phyloP scores from a whole-genome alignment of 2,797 vertebrate genomes.

The Eidolon dupreanum region DNA sequence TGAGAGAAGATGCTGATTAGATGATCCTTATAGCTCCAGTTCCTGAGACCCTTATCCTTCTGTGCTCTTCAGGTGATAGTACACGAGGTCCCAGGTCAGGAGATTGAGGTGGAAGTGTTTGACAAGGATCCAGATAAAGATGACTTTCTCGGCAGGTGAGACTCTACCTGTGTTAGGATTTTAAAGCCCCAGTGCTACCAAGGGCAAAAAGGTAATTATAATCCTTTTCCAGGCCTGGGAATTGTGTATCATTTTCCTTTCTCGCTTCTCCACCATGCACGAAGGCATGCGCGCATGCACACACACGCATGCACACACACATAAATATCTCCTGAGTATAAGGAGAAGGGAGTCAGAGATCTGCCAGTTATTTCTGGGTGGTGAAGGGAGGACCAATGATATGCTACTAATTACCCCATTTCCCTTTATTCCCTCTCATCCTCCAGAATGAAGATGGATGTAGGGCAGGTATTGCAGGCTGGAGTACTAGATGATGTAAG shows the following conservation, averaged over 20 bases:
- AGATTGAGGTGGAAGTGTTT: constrained; percentile 96
- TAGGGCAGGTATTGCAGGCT: constrained; percentile 92
- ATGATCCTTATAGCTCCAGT: background rate
- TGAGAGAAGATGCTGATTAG: background rate
- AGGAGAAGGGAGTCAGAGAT: background rate
- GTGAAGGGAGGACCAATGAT: background rate
- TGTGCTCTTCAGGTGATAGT: constrained; percentile 91
- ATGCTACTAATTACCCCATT: background rate
- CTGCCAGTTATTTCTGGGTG: background rate
- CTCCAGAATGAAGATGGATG: constrained; percentile 93
- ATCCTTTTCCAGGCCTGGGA: background rate
- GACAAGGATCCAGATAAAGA: constrained; percentile 98
- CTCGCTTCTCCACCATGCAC: background rate
- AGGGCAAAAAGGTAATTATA: background rate
- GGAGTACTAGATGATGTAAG: constrained; percentile 92
- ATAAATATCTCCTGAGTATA: background rate
- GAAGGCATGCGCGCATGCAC: background rate
- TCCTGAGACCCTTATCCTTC: background rate
- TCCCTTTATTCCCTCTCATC: background rate
- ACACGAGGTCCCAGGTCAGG: constrained; percentile 96
- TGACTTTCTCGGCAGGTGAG: constrained; percentile 96
- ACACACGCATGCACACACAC: rapidly evolving
- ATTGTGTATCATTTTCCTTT: constrained; percentile 9
- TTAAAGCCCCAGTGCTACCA: background rate
- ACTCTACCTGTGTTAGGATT: background rate